Conservation (phyloP, 2,888 invertebrate species). For the Drosophila imparisetae region DNA sequence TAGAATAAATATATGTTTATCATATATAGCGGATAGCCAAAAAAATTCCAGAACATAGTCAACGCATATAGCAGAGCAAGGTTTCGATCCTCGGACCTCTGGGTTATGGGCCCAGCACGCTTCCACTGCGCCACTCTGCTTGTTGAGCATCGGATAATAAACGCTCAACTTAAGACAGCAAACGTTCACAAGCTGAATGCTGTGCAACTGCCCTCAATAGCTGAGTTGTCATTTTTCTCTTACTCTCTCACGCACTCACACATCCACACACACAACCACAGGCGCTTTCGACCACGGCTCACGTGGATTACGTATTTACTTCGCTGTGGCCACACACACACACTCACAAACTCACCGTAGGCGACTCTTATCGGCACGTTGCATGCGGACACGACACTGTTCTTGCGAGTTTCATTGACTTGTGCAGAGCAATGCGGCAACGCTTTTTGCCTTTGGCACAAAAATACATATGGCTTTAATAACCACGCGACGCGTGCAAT, state of each 20-base stretch:
- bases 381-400: conserved; percentile 48
- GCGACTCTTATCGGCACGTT: conserved; percentile 64
- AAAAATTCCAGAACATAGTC: too few relatives aligned
- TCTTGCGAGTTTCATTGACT: not conserved
- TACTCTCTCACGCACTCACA: conserved; percentile 3
- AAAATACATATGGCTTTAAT: conserved; percentile 78
- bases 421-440: conserved; percentile 7
- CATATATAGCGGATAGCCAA: not conserved
- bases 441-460: conserved; percentile 67
- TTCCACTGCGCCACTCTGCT: conserved; percentile 93
- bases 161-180: conserved; percentile 5
- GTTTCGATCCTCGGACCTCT: conserved; percentile 86
- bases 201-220: not conserved
- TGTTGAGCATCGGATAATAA: accelerated
- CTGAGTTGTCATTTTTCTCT: not conserved
- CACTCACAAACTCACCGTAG: conserved; percentile 38
- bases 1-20: not conserved
- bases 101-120: conserved; percentile 92
- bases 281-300: conserved; percentile 26
- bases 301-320: conserved; percentile 76
- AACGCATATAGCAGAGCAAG: conserved; percentile 85
- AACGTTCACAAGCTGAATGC: not conserved
- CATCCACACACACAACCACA: conserved; percentile 2
- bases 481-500: conserved; percentile 56
- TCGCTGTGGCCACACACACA: conserved; percentile 48